A percentile compares a stretch with the other conserved stretches of the same genome.
Evolutionary conservation across 2,113 vertebrate genomes (phyloP).

Genomic region (Rhombomys opimus): DNA sequence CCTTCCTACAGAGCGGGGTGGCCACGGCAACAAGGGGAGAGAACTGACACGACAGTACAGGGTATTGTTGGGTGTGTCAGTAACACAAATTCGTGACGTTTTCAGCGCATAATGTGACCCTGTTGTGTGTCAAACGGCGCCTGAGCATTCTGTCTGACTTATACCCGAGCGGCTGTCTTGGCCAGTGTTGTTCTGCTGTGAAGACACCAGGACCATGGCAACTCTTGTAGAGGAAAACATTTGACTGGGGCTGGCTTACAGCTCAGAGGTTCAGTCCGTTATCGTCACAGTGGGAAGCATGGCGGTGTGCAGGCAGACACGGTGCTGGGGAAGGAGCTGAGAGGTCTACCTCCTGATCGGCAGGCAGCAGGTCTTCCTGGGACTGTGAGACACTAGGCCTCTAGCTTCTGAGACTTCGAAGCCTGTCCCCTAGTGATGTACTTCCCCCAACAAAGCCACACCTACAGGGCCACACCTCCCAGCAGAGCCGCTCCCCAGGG

Average conservation of each 20-base stretch:
- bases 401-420: neutral
- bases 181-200: neutral
- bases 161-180: neutral
- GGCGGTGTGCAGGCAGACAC: neutral
- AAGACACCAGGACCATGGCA: neutral
- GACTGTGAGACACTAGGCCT: neutral
- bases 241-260: neutral
- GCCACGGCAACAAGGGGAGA: neutral
- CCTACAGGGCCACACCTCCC: neutral
- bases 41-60: no score
- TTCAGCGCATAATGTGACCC: neutral
- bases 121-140: neutral
- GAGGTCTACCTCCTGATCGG: neutral
- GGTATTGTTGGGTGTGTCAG: neutral
- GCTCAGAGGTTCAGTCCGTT: neutral
- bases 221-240: neutral
- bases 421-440: neutral
- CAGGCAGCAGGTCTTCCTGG: neutral
- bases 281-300: neutral
- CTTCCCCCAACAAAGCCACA: neutral
- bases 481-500: neutral
- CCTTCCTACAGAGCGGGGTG: neutral
- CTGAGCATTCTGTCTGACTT: neutral
- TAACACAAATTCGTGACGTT: neutral
- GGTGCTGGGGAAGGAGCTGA: neutral